These are phyloP conservation scores for Schizopygopsis malacanthus DNA, from an alignment of 2,797 vertebrate species.

Conservation along the genomic window DNA sequence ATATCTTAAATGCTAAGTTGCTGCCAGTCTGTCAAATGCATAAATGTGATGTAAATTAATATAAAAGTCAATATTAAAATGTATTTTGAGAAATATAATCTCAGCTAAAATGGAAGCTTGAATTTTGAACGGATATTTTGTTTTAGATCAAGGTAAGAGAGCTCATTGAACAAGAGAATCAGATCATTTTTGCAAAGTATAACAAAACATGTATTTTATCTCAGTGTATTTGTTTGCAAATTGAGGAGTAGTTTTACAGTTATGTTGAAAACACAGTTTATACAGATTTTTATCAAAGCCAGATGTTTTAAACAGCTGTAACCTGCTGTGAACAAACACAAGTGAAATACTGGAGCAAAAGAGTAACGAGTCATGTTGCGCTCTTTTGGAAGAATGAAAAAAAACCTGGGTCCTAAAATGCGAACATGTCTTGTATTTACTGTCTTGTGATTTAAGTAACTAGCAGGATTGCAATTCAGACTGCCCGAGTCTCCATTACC, in stretches of 20 bases:
- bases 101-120: background rate
- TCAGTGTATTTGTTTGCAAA: background rate
- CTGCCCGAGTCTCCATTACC: too few relatives aligned
- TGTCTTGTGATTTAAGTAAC: background rate
- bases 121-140: background rate
- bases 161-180: background rate
- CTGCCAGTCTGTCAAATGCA: background rate
- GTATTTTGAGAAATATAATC: background rate
- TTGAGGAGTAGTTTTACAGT: background rate
- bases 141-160: background rate
- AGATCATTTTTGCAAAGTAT: background rate
- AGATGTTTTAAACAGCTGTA: conserved; percentile 4
- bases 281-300: background rate
- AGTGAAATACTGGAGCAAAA: background rate
- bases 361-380: background rate
- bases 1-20: background rate
- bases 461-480: background rate
- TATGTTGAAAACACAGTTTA: background rate
- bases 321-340: conserved; percentile 23
- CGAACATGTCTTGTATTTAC: background rate
- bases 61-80: background rate
- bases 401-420: background rate
- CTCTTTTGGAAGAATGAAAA: too few relatives aligned
- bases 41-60: background rate
- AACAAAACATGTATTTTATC: background rate